Evolutionary conservation across 37 sponge, comb jelly and placozoan species (phyloP).

Genomic region (Petrosia ficiformis): DNA sequence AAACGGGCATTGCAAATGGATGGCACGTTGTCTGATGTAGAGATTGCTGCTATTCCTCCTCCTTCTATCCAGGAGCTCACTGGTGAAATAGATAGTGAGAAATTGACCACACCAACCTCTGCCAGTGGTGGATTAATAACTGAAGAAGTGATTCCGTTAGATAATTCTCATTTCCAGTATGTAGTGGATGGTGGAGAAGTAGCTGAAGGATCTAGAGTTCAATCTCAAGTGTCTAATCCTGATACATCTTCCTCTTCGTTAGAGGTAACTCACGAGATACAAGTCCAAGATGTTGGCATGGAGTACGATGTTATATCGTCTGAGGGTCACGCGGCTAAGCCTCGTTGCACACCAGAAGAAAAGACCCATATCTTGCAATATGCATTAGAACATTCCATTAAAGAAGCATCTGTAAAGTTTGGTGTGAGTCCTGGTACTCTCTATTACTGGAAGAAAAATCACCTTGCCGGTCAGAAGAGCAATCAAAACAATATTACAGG

Average conservation of each 20-base stretch:
- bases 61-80: background rate
- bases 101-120: background rate
- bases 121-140: background rate
- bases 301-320: conserved; percentile 73
- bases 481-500: background rate
- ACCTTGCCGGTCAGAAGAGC: background rate
- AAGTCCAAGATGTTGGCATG: conserved; percentile 71
- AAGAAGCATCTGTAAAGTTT: conserved; percentile 68
- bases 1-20: conserved; percentile 43
- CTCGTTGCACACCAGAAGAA: conserved; percentile 68
- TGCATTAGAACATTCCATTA: conserved; percentile 69
- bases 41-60: background rate
- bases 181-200: conserved; percentile 69
- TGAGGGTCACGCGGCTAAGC: conserved; percentile 63
- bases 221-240: background rate
- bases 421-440: conserved; percentile 67
- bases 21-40: conserved; percentile 9
- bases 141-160: conserved; percentile 48
- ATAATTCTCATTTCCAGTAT: conserved; percentile 53
- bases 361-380: conserved; percentile 70
- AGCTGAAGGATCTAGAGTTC: conserved; percentile 18
- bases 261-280: conserved; percentile 64
- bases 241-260: conserved; percentile 12
- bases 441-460: conserved; percentile 71
- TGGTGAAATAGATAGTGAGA: background rate